Evolutionary conservation across 2,888 invertebrate genomes (phyloP), one percentile per base, ranked within the genome.

Genomic region (Elysia crispata): DNA sequence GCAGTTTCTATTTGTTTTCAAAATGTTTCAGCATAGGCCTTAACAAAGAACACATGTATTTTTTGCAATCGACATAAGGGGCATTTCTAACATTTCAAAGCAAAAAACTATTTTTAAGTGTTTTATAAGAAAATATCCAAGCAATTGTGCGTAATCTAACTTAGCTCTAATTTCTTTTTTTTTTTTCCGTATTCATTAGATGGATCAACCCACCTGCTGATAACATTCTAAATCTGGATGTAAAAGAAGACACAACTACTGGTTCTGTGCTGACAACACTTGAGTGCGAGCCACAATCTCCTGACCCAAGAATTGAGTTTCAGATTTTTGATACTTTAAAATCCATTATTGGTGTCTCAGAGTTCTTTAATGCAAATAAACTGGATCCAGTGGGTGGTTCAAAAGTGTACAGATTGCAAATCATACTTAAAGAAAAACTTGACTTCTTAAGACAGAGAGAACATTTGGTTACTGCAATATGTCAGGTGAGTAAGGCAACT

Each of bases 401-500:
- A 18, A n/a, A 28, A 13, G 28, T 25, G 30, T 64, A 33, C 30
- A 30, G 20, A 0, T 69, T 82, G 75, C 73, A 50, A 54, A 41
- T 82, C 23, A 6, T 0, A 1, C 15, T 78, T 50, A 77, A 15
- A 0, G 31, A n/a, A n/a, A 25, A n/a, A 11, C 54, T 82, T 15
- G 70, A 77, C 33, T 82, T 75, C 60, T 30, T 31, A 20, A 6
- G 15, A 1, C 1, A 33, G 18, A 54, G 41, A 1, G 31, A 54
- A 49, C 70, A 80, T 33, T n/a, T 20, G 1, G 11, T 82, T 13
- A 30, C 73, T 20, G 30, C 77, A n/a, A 69, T 50, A 1, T 82
- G 82, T 31, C 76, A 77, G 82, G 82, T 82, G 62, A 80, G 77
- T 6, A 41, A 41, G 41, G 41, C 41, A 41, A 11, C 41, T n/a